These are phyloP conservation scores for Entomobrya proxima DNA, from an alignment of 2,888 invertebrate species.

Conservation along the genomic window DNA sequence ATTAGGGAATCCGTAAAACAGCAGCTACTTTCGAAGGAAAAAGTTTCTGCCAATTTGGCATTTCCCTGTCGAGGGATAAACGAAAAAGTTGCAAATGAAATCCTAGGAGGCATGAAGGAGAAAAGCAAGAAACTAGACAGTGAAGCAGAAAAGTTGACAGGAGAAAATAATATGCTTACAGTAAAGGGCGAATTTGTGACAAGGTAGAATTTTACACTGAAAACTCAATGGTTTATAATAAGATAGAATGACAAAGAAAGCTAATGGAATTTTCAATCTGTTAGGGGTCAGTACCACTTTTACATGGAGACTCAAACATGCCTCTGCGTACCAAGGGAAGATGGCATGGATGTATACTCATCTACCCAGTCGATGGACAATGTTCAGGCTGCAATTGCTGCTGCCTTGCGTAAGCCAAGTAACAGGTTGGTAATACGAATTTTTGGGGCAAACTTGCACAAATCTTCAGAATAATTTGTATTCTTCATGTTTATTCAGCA, in stretches of 20 bases:
- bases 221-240: too few relatives aligned
- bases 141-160: not conserved
- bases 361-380: constrained; percentile 84
- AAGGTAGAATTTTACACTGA: too few relatives aligned
- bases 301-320: constrained; percentile 85
- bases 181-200: constrained; percentile 45
- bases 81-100: not conserved
- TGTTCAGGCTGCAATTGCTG: constrained; percentile 81
- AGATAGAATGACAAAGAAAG: too few relatives aligned
- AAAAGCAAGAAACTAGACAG: not conserved
- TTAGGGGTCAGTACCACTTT: constrained; percentile 43
- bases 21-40: not conserved
- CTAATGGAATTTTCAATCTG: too few relatives aligned
- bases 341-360: constrained; percentile 86
- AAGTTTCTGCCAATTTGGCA: constrained; percentile 2
- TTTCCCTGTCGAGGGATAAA: constrained; percentile 31
- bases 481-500: too few relatives aligned
- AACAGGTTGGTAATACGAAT: constrained; percentile 79
- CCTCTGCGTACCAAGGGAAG: constrained; percentile 83
- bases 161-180: not conserved
- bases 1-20: constrained; percentile 64
- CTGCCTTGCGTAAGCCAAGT: constrained; percentile 80
- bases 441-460: too few relatives aligned
- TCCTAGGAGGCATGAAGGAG: not conserved
- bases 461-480: too few relatives aligned